phyloP scores from a whole-genome alignment of 2,888 invertebrate species.

The Dasysyrphus albostriatus region DNA sequence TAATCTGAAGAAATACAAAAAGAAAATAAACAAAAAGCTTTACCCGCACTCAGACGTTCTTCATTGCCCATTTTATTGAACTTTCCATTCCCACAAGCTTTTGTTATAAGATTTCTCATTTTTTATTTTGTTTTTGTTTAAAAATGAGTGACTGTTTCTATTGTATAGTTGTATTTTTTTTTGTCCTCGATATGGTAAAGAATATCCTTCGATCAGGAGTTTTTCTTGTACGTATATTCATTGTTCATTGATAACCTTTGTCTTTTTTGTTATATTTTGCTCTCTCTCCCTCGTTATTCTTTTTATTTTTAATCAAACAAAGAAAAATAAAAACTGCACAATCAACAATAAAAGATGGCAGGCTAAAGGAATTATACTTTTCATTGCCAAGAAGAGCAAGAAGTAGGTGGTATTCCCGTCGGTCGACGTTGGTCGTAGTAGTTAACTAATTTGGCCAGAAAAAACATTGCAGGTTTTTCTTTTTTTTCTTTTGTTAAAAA shows the following conservation, averaged over 20 bases:
- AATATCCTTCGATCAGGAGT: slow-evolving; percentile 6
- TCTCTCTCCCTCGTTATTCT: not conserved
- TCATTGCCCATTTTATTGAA: slow-evolving; percentile 7
- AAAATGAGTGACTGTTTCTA: not conserved
- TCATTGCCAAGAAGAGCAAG: slow-evolving; percentile 16
- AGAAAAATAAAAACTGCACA: slow-evolving; percentile 2
- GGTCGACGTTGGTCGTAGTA: fast-evolving
- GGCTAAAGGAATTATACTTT: not conserved
- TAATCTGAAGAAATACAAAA: not conserved
- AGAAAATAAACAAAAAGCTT: not conserved
- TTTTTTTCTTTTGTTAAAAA: not conserved
- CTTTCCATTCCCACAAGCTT: slow-evolving; percentile 6
- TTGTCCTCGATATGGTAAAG: not conserved
- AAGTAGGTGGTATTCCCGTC: not conserved
- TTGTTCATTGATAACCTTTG: slow-evolving; percentile 20
- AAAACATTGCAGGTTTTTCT: not conserved
- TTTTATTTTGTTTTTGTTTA: not conserved
- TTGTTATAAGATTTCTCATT: not conserved
- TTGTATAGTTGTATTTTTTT: not conserved
- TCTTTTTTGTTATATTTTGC: not conserved
- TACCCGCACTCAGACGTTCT: slow-evolving; percentile 16
- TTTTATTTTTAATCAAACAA: not conserved
- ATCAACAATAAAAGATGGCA: slow-evolving; percentile 8
- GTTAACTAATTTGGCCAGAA: not conserved
- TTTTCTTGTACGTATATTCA: not conserved